Percentiles rank a stretch among this genome's conserved stretches.
Evolutionary conservation across 2,797 vertebrate species (phyloP).

Genomic region (Xenentodon cancila): DNA sequence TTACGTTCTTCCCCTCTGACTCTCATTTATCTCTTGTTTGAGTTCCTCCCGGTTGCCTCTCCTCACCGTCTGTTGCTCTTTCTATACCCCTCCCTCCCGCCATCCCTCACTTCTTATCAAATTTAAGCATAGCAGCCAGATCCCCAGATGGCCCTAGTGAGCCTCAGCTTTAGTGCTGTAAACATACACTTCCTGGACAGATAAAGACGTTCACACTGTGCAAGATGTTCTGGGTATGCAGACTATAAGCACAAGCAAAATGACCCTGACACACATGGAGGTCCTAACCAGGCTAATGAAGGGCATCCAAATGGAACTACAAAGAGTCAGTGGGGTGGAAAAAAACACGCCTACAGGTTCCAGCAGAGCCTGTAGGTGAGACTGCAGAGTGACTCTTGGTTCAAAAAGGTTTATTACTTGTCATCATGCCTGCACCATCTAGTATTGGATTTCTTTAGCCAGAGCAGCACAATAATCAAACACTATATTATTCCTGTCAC

Average conservation of each 20-base stretch:
- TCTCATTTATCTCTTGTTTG: slow-evolving; percentile 14
- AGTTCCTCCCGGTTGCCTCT: neutral
- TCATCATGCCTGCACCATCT: slow-evolving; percentile 1
- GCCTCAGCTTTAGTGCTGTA: slow-evolving; percentile 51
- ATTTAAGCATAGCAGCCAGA: slow-evolving; percentile 72
- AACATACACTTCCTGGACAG: slow-evolving; percentile 60
- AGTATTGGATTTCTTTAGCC: no score
- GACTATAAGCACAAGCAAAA: slow-evolving; percentile 21
- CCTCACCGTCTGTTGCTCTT: slow-evolving; percentile 9
- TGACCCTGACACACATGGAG: slow-evolving; percentile 41
- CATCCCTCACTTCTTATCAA: slow-evolving; percentile 50
- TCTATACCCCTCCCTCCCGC: slow-evolving; percentile 17
- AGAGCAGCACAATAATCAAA: no score
- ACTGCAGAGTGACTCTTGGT: slow-evolving; percentile 25
- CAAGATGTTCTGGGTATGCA: slow-evolving; percentile 37
- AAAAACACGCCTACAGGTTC: slow-evolving; percentile 30
- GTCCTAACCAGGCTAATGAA: slow-evolving; percentile 54
- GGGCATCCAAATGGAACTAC: slow-evolving; percentile 43
- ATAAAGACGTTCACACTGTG: slow-evolving; percentile 51
- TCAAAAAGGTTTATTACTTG: slow-evolving; percentile 18
- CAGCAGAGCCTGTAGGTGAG: slow-evolving; percentile 11
- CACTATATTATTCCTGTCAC: no score
- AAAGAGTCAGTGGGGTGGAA: slow-evolving; percentile 35
- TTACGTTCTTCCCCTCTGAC: slow-evolving; percentile 15
- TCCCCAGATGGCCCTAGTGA: slow-evolving; percentile 74